Conservation (phyloP, 1,140 invertebrate genomes). For the Drosophila funebris region DNA sequence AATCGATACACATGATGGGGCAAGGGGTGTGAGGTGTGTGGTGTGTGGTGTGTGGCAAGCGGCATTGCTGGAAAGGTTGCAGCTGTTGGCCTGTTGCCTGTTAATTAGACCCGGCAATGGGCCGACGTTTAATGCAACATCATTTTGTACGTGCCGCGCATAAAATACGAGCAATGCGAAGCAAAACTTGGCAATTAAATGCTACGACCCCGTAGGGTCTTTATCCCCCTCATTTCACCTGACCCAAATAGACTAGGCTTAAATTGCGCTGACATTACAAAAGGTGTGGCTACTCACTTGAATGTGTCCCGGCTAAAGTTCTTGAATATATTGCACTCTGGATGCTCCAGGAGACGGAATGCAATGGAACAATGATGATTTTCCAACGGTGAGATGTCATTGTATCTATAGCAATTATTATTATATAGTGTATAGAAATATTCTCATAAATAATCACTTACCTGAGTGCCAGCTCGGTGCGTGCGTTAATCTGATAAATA, state of each 20-base stretch:
- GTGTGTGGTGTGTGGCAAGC: neutral
- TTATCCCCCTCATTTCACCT: neutral
- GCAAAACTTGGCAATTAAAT: constrained; percentile 86
- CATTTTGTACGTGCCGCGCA: constrained; percentile 76
- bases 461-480: constrained; percentile 92
- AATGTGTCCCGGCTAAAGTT: constrained; percentile 88
- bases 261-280: constrained; percentile 1
- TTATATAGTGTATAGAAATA: neutral
- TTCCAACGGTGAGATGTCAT: constrained; percentile 94
- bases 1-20: constrained; percentile 43
- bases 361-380: constrained; percentile 95
- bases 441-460: constrained; percentile 10
- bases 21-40: neutral
- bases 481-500: constrained; percentile 94
- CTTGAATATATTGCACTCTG: constrained; percentile 91
- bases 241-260: constrained; percentile 7
- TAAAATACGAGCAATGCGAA: constrained; percentile 61
- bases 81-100: constrained; percentile 51
- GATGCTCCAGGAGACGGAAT: constrained; percentile 91
- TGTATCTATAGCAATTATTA: constrained; percentile 85
- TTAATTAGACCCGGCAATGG: constrained; percentile 74
- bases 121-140: constrained; percentile 75
- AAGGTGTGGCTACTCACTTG: constrained; percentile 83
- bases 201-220: constrained; percentile 9
- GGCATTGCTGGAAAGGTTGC: neutral